A percentile compares a stretch with the other conserved stretches of the same genome.
These are phyloP conservation scores for Recurvirostra avosetta DNA, from an alignment of 2,113 vertebrate species.

Conservation along the genomic window DNA sequence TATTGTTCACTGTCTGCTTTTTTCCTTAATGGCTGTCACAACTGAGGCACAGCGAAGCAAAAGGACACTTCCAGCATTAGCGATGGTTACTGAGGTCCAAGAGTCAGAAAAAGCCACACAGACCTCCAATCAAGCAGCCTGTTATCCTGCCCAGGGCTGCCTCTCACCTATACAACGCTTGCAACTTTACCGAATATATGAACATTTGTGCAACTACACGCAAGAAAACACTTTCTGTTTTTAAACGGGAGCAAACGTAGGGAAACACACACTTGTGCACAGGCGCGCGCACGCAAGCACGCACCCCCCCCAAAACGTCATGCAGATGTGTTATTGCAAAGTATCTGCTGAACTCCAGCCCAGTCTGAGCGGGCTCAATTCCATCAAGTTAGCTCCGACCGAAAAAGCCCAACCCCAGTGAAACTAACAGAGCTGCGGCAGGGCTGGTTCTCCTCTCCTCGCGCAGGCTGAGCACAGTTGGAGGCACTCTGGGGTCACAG, in stretches of 20 bases:
- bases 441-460: not conserved
- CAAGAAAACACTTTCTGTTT: not conserved
- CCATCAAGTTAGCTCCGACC: not conserved
- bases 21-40: not conserved
- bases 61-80: not conserved
- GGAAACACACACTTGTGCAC: not conserved
- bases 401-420: not conserved
- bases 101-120: not conserved
- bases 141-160: not conserved
- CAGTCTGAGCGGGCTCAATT: not conserved
- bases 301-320: not conserved
- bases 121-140: not conserved
- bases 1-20: not conserved
- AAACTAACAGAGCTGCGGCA: not conserved
- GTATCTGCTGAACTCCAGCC: not conserved
- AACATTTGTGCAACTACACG: not conserved
- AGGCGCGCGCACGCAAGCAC: not conserved
- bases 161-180: not conserved
- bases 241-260: not conserved
- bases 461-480: not conserved
- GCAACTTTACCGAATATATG: fast-evolving
- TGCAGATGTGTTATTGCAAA: not conserved
- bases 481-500: not conserved
- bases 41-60: not conserved
- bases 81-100: not conserved